A percentile compares a stretch with the other conserved stretches of the same genome.
Evolutionary conservation across 2,888 invertebrate genomes (phyloP).

Genomic region (Standfussiana lucernea): DNA sequence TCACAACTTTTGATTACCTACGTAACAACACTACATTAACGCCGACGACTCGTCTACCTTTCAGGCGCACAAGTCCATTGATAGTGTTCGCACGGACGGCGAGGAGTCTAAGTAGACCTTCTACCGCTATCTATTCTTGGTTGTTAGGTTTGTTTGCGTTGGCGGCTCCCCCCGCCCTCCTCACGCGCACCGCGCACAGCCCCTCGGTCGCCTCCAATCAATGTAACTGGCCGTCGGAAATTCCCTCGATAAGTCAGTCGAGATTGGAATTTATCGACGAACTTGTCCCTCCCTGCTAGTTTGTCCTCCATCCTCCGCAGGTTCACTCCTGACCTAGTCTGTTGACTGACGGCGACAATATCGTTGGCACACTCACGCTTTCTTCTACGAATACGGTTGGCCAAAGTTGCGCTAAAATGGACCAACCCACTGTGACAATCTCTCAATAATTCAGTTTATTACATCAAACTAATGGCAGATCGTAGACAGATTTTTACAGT

Average conservation of each 20-base stretch:
- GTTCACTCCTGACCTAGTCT: constrained; percentile 41
- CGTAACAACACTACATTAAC: background rate
- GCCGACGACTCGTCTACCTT: too few species aligned
- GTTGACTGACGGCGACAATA: constrained; percentile 16
- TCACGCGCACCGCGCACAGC: background rate
- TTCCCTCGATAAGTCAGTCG: constrained; percentile 62
- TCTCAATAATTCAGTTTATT: background rate
- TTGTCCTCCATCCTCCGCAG: constrained; percentile 27
- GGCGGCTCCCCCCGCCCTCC: background rate
- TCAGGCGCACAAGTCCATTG: too few species aligned
- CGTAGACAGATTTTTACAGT: background rate
- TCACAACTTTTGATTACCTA: too few species aligned
- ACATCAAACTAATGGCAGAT: background rate
- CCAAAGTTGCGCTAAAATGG: background rate
- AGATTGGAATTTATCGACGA: constrained; percentile 63
- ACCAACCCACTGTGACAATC: background rate
- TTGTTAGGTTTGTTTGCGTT: constrained; percentile 43
- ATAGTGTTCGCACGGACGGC: background rate
- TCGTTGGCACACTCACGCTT: constrained; percentile 5
- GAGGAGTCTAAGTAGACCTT: constrained; percentile 21
- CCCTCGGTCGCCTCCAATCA: constrained; percentile 52
- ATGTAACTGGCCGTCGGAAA: constrained; percentile 62
- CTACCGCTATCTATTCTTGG: constrained; percentile 5
- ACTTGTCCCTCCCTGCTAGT: constrained; percentile 54
- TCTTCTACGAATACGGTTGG: background rate